phyloP scores from a whole-genome alignment of 2,888 invertebrate genomes.

The Acanthosepion lycidas region DNA sequence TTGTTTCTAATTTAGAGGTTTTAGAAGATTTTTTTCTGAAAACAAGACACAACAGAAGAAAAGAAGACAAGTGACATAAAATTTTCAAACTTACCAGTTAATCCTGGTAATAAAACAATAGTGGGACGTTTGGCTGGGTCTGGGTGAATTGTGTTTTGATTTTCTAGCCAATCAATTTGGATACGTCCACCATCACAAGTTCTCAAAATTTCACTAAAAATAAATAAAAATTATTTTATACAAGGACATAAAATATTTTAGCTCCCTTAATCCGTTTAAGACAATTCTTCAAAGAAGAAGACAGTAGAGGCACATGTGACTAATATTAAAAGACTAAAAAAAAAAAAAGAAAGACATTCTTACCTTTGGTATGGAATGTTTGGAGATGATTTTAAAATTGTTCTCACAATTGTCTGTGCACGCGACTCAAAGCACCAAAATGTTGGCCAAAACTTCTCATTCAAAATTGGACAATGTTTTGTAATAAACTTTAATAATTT shows the following conservation, averaged over 20 bases:
- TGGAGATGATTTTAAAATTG: constrained; percentile 62
- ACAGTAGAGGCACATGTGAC: too few species aligned
- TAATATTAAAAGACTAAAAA: not conserved
- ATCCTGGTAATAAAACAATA: constrained; percentile 70
- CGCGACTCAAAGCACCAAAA: constrained; percentile 72
- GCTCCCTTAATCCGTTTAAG: too few species aligned
- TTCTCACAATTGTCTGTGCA: constrained; percentile 68
- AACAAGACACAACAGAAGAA: too few species aligned
- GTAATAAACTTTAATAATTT: constrained; percentile 62
- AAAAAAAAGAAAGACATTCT: constrained; percentile 42
- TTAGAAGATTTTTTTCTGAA: too few species aligned
- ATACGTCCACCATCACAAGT: constrained; percentile 72
- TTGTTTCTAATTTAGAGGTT: too few species aligned
- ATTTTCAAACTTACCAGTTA: constrained; percentile 66
- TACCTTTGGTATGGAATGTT: constrained; percentile 65
- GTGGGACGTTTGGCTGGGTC: constrained; percentile 62
- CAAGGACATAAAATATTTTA: too few species aligned
- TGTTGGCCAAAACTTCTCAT: constrained; percentile 71
- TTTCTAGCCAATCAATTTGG: constrained; percentile 68
- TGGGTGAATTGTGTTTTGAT: constrained; percentile 57
- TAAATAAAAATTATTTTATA: not conserved
- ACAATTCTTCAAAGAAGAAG: too few species aligned
- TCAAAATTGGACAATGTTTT: constrained; percentile 64
- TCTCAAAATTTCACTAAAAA: constrained; percentile 67
- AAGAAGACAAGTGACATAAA: too few species aligned